Conservation (phyloP, 1,140 invertebrate genomes). For the Grapholita molesta region DNA sequence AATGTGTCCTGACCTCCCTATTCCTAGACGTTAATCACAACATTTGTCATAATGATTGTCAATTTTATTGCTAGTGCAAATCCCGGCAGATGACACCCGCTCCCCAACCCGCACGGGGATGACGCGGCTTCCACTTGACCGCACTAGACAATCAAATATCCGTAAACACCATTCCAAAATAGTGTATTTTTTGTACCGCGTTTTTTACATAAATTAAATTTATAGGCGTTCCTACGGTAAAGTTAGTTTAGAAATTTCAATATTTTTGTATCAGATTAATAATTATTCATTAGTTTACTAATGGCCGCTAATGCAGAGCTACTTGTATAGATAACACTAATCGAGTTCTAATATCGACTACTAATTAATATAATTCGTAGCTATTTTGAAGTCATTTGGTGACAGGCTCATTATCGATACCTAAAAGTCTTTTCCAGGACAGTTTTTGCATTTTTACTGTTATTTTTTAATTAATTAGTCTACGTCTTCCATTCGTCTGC, state of each 20-base stretch:
- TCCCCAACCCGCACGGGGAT: neutral
- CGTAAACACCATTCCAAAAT: too few species aligned
- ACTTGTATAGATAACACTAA: neutral
- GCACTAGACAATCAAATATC: neutral
- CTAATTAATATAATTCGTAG: neutral
- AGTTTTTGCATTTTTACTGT: neutral
- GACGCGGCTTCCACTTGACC: neutral
- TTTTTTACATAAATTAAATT: neutral
- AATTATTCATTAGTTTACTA: too few species aligned
- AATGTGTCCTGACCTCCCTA: neutral
- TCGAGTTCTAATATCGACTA: neutral
- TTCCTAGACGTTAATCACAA: neutral
- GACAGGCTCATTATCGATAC: neutral
- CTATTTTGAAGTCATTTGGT: too few species aligned
- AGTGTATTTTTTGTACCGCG: neutral
- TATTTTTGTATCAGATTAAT: too few species aligned
- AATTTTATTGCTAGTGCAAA: neutral
- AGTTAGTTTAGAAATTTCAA: too few species aligned
- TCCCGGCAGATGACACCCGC: neutral
- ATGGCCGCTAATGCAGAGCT: neutral
- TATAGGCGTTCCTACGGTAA: too few species aligned
- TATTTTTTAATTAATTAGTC: neutral
- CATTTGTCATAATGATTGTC: constrained; percentile 2
- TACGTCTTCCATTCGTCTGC: too few species aligned
- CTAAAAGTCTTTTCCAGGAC: neutral